A percentile compares a stretch with the other conserved stretches of the same genome.
phyloP scores from a whole-genome alignment of 2,113 vertebrate species.

The Redunca redunca region DNA sequence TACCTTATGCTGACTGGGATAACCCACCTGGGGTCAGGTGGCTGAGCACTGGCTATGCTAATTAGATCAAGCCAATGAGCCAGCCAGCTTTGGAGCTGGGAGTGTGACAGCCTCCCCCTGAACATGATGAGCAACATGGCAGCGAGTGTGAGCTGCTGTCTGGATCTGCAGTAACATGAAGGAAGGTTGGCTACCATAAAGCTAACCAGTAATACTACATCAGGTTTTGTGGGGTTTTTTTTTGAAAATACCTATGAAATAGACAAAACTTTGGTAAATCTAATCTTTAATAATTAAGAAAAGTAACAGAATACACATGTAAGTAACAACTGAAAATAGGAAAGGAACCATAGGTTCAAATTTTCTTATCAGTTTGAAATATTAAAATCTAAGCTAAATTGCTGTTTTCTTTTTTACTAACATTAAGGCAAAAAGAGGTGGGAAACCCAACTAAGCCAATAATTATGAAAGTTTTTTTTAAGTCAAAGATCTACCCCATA shows the following conservation, averaged over 20 bases:
- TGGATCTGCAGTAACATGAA: not conserved
- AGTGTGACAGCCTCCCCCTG: not conserved
- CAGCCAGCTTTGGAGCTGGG: not conserved
- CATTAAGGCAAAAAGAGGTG: not conserved
- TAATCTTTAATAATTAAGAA: not conserved
- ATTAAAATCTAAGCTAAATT: not conserved
- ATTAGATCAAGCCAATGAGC: not conserved
- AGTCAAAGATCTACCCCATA: not conserved
- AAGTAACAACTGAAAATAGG: not conserved
- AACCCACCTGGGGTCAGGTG: not conserved
- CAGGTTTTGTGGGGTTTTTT: not conserved
- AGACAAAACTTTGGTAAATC: not conserved
- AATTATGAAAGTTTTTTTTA: not conserved
- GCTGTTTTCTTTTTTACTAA: not conserved
- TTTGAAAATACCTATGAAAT: not conserved
- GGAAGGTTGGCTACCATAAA: not conserved
- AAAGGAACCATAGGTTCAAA: not conserved
- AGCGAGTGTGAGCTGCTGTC: no score
- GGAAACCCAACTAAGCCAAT: not conserved
- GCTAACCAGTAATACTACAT: not conserved
- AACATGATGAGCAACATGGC: not conserved
- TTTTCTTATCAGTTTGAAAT: not conserved
- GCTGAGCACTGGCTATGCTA: not conserved
- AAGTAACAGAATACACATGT: not conserved
- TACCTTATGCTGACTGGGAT: not conserved